Evolutionary conservation across 1,140 invertebrate species (phyloP).

Genomic region (Calliopsis andreniformis): DNA sequence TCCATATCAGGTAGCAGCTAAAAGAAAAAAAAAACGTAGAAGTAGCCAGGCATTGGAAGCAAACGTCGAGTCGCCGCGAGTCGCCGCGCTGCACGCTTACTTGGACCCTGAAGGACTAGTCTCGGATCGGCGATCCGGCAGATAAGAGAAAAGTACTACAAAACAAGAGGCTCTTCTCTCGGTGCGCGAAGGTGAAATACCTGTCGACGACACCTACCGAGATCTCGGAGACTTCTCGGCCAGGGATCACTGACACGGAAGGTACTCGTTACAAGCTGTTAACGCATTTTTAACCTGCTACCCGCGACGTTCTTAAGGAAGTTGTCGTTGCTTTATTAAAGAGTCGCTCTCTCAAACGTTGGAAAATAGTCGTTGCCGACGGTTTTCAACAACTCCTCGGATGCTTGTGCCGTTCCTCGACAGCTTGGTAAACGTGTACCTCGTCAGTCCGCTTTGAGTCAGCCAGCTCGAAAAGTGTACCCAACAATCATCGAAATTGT

Average conservation of each 20-base stretch:
- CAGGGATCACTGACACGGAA: slow-evolving; percentile 30
- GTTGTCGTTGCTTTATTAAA: slow-evolving; percentile 1
- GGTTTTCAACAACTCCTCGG: slow-evolving; percentile 32
- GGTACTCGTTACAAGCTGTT: slow-evolving; percentile 42
- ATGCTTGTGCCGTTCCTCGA: slow-evolving; percentile 33
- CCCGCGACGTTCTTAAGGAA: slow-evolving; percentile 29
- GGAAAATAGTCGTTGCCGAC: slow-evolving; percentile 20
- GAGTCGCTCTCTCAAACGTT: background rate
- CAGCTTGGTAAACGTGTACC: slow-evolving; percentile 31
- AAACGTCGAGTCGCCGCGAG: background rate
- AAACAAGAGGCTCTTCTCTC: background rate
- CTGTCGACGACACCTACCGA: slow-evolving; percentile 33
- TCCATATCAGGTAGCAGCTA: slow-evolving; percentile 19
- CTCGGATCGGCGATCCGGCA: slow-evolving; percentile 12
- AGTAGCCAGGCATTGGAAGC: background rate
- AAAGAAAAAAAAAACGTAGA: background rate
- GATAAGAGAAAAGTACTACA: slow-evolving; percentile 27
- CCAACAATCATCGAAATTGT: background rate
- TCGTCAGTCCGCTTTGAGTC: background rate
- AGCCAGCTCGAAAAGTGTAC: slow-evolving; percentile 21
- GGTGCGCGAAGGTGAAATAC: slow-evolving; percentile 28
- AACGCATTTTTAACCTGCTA: slow-evolving; percentile 42
- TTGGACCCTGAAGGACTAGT: slow-evolving; percentile 11
- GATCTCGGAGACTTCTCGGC: background rate
- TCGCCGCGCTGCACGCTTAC: background rate